Evolutionary conservation across 2,113 vertebrate genomes (phyloP).

Genomic region (Bujurquina vittata): DNA sequence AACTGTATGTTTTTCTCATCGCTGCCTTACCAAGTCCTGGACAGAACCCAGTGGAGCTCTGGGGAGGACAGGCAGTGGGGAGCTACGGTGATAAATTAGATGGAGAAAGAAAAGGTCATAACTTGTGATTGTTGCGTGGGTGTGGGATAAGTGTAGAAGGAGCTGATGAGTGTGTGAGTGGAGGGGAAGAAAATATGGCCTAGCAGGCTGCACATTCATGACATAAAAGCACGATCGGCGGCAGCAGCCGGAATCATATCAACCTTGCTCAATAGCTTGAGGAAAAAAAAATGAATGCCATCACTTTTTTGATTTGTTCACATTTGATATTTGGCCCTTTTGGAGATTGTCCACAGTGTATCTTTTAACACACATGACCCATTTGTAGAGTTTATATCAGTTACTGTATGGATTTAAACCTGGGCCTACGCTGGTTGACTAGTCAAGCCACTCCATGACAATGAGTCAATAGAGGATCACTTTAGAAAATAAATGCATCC

Average conservation of each 20-base stretch:
- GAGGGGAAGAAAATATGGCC: constrained; percentile 55
- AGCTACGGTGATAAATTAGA: constrained; percentile 75
- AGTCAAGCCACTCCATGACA: constrained; percentile 77
- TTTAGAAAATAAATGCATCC: constrained; percentile 83
- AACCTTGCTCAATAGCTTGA: constrained; percentile 42
- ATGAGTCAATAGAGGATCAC: constrained; percentile 79
- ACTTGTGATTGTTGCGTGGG: constrained; percentile 77
- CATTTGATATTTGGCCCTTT: constrained; percentile 62
- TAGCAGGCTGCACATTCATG: constrained; percentile 60
- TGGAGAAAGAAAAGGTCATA: constrained; percentile 75
- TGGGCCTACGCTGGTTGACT: constrained; percentile 68
- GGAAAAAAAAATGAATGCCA: constrained; percentile 46
- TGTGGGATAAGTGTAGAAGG: constrained; percentile 69
- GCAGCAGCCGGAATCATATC: constrained; percentile 40
- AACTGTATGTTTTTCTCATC: constrained; percentile 47
- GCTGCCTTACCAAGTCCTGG: constrained; percentile 50
- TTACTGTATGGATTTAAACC: constrained; percentile 73
- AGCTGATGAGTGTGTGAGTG: constrained; percentile 70
- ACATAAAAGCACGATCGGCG: constrained; percentile 50
- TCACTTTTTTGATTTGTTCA: constrained; percentile 61
- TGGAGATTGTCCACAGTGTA: constrained; percentile 45
- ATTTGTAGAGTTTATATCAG: constrained; percentile 68
- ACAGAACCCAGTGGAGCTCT: constrained; percentile 58
- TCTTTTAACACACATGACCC: constrained; percentile 62
- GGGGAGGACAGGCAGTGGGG: constrained; percentile 75